Base-by-base conservation (phyloP, 1,140 invertebrate genomes). In the Musca vetustissima region DNA sequence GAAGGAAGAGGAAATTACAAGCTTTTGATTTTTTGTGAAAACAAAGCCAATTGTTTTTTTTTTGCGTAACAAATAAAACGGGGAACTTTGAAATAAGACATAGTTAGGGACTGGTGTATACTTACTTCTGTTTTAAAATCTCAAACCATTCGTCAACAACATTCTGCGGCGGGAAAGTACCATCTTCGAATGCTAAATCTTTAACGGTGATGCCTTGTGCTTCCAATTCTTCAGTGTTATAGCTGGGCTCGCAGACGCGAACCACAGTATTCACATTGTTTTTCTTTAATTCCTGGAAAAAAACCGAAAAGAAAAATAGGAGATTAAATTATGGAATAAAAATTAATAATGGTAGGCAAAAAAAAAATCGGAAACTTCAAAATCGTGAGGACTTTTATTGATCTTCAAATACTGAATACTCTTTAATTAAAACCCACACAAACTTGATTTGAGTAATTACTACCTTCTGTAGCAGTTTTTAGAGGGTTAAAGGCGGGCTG, bases 101-200 rank as follows among this genome's bases (percentile, higher is more conserved):
- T n/a, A n/a, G n/a, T 22, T 4, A 28, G n/a, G n/a, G n/a, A n/a
- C n/a, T n/a, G n/a, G n/a, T n/a, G n/a, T n/a, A 47, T 59, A 83
- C 82, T 84, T 64, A 86, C 84, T 86, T 85, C 73, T 89, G 89
- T 75, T 91, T 89, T 71, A 98, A 85, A 70, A 97, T 87, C 81
- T 95, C 91, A 83, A 98, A 94, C 95, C 95, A 98, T 75, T 96
- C 91, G 73, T 96, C 93, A 69, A 98, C 91, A 65, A 98, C 89
- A 85, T 93, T 89, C 72, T 86, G 87, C 43, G 93, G 92, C 76
- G 93, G 93, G 83, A 92, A 93, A 79, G 91, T 92, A 73, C 93
- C 93, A 83, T 96, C 93, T 75, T 94, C 91, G 83, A 94, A 96
- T 70, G 91, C 90, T 77, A 94, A 86, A 83, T 96, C 93, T 75